Base-by-base conservation (phyloP, 2,888 invertebrate genomes). In the Leptothorax acervorum region DNA sequence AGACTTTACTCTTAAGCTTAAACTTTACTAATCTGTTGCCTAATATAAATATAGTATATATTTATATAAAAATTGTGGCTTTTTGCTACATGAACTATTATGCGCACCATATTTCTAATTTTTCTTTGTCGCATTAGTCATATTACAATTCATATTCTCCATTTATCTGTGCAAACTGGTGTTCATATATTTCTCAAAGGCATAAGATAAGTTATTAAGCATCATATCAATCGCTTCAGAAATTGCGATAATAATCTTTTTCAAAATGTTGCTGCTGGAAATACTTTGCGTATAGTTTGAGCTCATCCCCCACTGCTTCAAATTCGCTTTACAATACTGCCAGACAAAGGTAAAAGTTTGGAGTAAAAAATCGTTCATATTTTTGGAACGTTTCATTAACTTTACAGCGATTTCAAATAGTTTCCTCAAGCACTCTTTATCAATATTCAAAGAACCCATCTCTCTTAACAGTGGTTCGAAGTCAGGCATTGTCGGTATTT, bases 241-340 rank as follows among this genome's bases (percentile, higher is more conserved):
- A 71, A 79, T 1, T 35, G 8, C 57, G 9, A 0, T 12, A 11
- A 79, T 60, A 28, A 79, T 60, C 3, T 6, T 71, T 0, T 8
- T 48, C 18, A 79, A 60, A 28, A 79, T 60, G 0, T 35, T 11
- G 2, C 1, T 57, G 1, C 60, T 12, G 2, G 73, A 60, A 48
- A 5, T 1, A 12, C 48, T 81, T 18, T 1, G 66, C 3, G 31
- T 28, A 35, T 35, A 35, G 6, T 0, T 35, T 1, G 39, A 6
- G 9, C 39, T n/a, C 39, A 53, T 62, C 48, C 28, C 35, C 35
- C 28, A 53, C 8, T 57, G 45, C 2, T 2, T 84, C 6, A 88
- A 31, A 23, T 51, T 85, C 28, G 68, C 81, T 62, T 85, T 89
- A 31, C 74, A 65, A 55, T 89, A 89, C 9, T 15, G 9, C 89